Percentiles rank a stretch among this genome's conserved stretches.
Evolutionary conservation across 2,888 invertebrate genomes (phyloP).

Genomic region (Pilophorus perplexus): DNA sequence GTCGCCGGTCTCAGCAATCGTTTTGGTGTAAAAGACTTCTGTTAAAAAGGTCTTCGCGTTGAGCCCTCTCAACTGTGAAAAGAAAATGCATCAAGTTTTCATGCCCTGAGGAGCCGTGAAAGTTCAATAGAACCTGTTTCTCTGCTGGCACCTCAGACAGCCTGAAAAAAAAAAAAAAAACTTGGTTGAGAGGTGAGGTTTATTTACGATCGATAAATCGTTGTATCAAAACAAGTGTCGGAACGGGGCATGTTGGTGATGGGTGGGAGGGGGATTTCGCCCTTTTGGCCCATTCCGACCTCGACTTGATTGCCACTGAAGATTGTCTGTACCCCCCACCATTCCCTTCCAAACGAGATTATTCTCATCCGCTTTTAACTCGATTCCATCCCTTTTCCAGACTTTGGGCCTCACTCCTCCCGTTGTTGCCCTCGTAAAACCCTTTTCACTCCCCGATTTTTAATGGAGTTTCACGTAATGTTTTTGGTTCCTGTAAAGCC

Average conservation of each 20-base stretch:
- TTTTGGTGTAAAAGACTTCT: no score
- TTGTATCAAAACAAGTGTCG: constrained; percentile 24
- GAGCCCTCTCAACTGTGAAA: no score
- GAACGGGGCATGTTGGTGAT: no score
- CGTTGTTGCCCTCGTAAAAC: background rate
- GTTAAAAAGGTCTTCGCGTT: no score
- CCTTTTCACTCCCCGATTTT: background rate
- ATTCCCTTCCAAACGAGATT: constrained; percentile 10
- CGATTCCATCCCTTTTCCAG: constrained; percentile 4
- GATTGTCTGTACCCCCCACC: constrained; percentile 28
- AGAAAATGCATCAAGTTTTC: no score
- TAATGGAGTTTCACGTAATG: background rate
- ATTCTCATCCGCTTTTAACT: constrained; percentile 32
- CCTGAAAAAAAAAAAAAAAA: no score
- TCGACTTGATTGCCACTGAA: constrained; percentile 28
- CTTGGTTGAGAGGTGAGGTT: no score
- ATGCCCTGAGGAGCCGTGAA: no score
- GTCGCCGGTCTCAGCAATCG: no score
- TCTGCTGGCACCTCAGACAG: no score
- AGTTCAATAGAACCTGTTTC: no score
- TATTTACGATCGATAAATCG: constrained; percentile 28
- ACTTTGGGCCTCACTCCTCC: background rate
- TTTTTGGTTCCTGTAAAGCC: no score
- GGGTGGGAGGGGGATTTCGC: background rate
- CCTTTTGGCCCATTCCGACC: constrained; percentile 2